A percentile compares a stretch with the other conserved stretches of the same genome.
phyloP scores from a whole-genome alignment of 30 jellyfish, hydroid and myxozoan species.

The Hydractinia echinata region DNA sequence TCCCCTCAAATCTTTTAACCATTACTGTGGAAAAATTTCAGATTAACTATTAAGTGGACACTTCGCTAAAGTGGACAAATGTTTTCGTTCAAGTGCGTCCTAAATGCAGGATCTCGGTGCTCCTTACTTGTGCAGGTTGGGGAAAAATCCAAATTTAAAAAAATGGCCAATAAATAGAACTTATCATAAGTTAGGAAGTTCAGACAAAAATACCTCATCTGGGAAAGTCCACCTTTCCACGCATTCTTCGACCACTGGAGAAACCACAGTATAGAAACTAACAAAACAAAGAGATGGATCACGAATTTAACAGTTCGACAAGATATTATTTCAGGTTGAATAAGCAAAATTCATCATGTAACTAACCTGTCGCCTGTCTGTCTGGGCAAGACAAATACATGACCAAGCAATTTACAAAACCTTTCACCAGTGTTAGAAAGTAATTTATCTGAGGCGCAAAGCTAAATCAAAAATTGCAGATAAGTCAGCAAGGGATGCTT shows the following conservation, averaged over 20 bases:
- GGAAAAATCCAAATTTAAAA: too few species aligned
- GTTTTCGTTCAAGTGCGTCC: too few species aligned
- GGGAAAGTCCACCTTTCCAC: constrained; percentile 12
- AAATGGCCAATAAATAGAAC: neutral
- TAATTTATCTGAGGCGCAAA: constrained; percentile 10
- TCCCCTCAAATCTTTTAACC: too few species aligned
- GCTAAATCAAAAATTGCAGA: neutral
- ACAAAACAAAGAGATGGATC: neutral
- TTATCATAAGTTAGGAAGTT: neutral
- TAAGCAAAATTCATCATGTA: neutral
- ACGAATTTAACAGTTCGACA: neutral
- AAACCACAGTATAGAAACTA: constrained; percentile 1
- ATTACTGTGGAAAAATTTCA: too few species aligned
- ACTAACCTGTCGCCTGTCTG: neutral
- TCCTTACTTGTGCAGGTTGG: too few species aligned
- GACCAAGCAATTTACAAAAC: neutral
- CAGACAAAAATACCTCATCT: neutral
- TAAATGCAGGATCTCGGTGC: too few species aligned
- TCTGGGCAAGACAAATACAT: neutral
- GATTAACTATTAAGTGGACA: too few species aligned
- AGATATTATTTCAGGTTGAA: neutral
- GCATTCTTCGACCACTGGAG: constrained; percentile 4
- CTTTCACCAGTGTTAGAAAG: neutral
- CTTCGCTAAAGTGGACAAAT: too few species aligned
- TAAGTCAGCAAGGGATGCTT: neutral